These are phyloP conservation scores for Wasmannia auropunctata DNA, from an alignment of 1,140 invertebrate genomes.

Conservation along the genomic window DNA sequence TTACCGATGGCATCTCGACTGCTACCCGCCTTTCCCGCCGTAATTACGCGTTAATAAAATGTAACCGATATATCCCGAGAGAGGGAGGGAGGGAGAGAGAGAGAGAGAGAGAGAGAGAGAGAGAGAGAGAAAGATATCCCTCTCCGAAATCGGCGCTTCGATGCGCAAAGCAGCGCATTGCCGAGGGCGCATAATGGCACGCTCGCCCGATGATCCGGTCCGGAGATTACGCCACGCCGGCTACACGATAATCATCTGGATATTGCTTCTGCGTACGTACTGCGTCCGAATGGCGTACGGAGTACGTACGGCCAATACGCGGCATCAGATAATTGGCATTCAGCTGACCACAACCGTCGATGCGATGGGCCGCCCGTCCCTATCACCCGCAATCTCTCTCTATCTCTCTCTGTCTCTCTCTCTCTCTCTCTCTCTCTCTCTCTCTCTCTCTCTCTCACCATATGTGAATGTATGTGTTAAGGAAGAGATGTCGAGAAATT, in stretches of 20 bases:
- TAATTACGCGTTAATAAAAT: constrained; percentile 47
- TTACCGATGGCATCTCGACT: constrained; percentile 2
- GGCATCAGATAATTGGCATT: constrained; percentile 83
- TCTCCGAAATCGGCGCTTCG: constrained; percentile 57
- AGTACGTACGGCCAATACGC: constrained; percentile 72
- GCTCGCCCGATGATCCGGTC: constrained; percentile 79
- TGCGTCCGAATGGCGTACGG: constrained; percentile 72
- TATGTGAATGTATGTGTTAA: not conserved
- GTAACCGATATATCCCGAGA: constrained; percentile 34
- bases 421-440: constrained; percentile 7
- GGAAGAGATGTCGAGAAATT: constrained; percentile 11
- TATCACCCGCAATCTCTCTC: constrained; percentile 75
- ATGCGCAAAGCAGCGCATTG: constrained; percentile 31
- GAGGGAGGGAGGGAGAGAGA: not conserved
- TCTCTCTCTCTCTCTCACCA: not conserved
- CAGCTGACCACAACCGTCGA: constrained; percentile 68
- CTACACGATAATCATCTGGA: constrained; percentile 81
- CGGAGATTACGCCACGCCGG: constrained; percentile 79
- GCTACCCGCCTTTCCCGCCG: constrained; percentile 29
- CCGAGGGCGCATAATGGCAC: constrained; percentile 79
- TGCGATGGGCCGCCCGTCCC: constrained; percentile 72
- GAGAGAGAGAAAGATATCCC: not conserved
- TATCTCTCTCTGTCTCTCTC: constrained; percentile 26
- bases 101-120: not conserved
- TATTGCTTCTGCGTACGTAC: constrained; percentile 80